Evolutionary conservation across 2,113 vertebrate genomes (phyloP).

Genomic region (Eulemur rufifrons): DNA sequence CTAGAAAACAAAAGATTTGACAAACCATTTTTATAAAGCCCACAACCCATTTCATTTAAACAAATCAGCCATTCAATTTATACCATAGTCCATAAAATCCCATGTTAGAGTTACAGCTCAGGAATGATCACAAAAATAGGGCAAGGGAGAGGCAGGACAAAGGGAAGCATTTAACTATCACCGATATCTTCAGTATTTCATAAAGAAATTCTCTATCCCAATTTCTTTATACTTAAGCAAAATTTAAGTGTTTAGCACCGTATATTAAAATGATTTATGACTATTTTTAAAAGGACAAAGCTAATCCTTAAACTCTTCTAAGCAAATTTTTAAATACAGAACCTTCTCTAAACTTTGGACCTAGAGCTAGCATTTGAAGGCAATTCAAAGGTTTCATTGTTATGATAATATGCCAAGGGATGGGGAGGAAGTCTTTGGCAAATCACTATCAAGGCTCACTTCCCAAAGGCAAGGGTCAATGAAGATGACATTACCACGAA

Average conservation of each 20-base stretch:
- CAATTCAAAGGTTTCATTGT: constrained; percentile 49
- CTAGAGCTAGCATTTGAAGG: background rate
- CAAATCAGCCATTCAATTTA: constrained; percentile 53
- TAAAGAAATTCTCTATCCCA: constrained; percentile 31
- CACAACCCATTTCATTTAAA: constrained; percentile 48
- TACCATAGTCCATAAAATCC: background rate
- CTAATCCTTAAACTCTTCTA: constrained; percentile 46
- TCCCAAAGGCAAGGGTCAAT: background rate
- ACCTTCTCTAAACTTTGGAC: constrained; percentile 24
- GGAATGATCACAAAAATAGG: background rate
- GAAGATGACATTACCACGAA: background rate
- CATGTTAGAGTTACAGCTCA: background rate
- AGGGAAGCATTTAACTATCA: background rate
- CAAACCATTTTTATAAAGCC: constrained; percentile 49
- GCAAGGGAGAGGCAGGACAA: background rate
- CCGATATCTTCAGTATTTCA: background rate
- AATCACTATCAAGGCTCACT: constrained; percentile 40
- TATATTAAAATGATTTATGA: constrained; percentile 27
- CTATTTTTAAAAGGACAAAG: constrained; percentile 39
- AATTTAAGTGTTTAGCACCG: constrained; percentile 22
- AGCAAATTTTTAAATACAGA: constrained; percentile 23
- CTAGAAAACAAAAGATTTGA: constrained; percentile 44
- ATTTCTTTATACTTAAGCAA: constrained; percentile 35
- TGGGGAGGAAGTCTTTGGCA: constrained; percentile 46
- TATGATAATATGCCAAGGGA: constrained; percentile 19